Conservation (phyloP, 2,888 invertebrate species). For the Trissolcus japonicus region DNA sequence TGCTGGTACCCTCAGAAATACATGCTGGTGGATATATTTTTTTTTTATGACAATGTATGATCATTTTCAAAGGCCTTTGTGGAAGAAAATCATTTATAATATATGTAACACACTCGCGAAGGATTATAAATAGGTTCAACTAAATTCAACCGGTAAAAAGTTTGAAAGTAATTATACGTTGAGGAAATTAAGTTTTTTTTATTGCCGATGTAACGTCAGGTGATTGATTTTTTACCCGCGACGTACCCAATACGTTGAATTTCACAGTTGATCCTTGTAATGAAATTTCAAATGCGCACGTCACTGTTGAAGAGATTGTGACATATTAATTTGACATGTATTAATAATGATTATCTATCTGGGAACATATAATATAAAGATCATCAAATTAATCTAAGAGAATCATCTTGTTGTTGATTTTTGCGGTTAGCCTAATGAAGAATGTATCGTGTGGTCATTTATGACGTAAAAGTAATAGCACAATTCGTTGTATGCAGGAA, state of each 20-base stretch:
- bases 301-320: neutral
- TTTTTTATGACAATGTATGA: too few species aligned
- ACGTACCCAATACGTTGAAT: neutral
- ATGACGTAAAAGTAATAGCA: neutral
- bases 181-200: too few species aligned
- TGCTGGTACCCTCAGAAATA: neutral
- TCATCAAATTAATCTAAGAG: slow-evolving; percentile 15
- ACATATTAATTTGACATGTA: slow-evolving; percentile 1
- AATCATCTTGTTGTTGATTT: slow-evolving; percentile 30
- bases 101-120: neutral
- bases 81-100: neutral
- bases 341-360: neutral
- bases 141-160: too few species aligned
- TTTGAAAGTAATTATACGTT: too few species aligned
- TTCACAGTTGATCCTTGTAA: neutral
- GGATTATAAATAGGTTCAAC: too few species aligned
- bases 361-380: slow-evolving; percentile 4
- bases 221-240: too few species aligned
- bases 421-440: slow-evolving; percentile 21
- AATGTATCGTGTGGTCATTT: slow-evolving; percentile 10
- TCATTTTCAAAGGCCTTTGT: too few species aligned
- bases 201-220: too few species aligned
- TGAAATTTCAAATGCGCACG: too few species aligned
- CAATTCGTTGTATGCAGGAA: too few species aligned
- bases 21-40: neutral